Evolutionary conservation across 2,888 invertebrate genomes (phyloP).

Genomic region (Pinctada fucata): DNA sequence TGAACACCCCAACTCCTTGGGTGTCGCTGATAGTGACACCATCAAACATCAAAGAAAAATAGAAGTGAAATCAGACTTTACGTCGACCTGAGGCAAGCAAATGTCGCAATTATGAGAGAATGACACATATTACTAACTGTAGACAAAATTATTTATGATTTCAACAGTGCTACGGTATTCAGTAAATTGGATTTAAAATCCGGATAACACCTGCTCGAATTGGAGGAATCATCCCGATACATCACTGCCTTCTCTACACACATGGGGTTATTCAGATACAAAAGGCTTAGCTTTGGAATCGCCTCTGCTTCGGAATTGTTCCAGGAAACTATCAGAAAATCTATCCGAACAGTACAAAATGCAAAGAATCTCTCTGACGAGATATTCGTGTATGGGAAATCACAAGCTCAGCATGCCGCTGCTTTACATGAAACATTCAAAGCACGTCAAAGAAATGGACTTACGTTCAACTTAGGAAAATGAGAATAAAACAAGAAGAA

Average conservation of each 20-base stretch:
- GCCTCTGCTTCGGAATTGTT: constrained; percentile 48
- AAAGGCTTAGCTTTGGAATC: constrained; percentile 51
- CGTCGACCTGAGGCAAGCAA: constrained; percentile 45
- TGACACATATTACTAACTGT: constrained; percentile 51
- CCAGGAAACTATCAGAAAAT: constrained; percentile 40
- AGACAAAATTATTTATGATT: constrained; percentile 48
- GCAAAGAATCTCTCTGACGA: constrained; percentile 74
- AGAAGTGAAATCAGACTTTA: constrained; percentile 48
- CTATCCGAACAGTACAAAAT: constrained; percentile 64
- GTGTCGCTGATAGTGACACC: constrained; percentile 42
- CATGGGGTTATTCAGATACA: constrained; percentile 46
- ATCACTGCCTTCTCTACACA: constrained; percentile 47
- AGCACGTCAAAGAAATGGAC: constrained; percentile 39
- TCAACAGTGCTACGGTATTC: constrained; percentile 42
- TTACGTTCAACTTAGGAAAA: constrained; percentile 64
- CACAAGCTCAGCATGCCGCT: constrained; percentile 63
- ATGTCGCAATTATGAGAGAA: constrained; percentile 44
- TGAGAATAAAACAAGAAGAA: constrained; percentile 52
- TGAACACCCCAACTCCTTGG: constrained; percentile 56
- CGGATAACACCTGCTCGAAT: constrained; percentile 45
- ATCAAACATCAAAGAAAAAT: constrained; percentile 36
- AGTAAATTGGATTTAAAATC: constrained; percentile 28
- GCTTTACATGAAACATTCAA: constrained; percentile 56
- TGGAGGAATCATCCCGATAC: constrained; percentile 33
- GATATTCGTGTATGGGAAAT: constrained; percentile 70